Base-by-base conservation (phyloP, 2,797 vertebrate genomes). In the Poeciliopsis turneri region DNA sequence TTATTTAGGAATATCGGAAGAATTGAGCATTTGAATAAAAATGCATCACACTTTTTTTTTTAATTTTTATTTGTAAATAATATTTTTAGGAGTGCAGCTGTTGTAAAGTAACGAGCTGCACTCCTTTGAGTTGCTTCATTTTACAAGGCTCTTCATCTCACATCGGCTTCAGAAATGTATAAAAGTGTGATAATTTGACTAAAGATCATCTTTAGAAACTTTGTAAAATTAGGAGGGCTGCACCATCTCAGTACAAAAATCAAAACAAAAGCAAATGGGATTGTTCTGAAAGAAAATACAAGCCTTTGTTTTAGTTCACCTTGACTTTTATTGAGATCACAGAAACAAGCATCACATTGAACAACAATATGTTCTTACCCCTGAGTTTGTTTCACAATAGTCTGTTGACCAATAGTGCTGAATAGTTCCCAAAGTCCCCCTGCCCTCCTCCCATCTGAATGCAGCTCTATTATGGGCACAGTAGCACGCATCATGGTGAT, bases 401-500 rank as follows among this genome's bases (percentile, higher is more conserved):
- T 75, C 74, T 91, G 89, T 94, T 93, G 94, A 94, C 94, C 92
- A 89, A 85, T 88, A 94, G 82, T 81, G 91, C 81, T 85, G 83
- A 94, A 91, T 88, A 82, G 88, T 90, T 93, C 92, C 92, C 92
- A 87, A 87, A 86, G 90, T 90, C 87, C 90, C 69, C 81, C 61
- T 72, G 78, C 86, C 77, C 86, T 85, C 88, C 87, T 88, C 86
- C 87, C 90, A 85, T 82, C 84, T 87, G 87, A 92, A 92, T 74
- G 91, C 84, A 87, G 92, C 94, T 94, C 92, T 94, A 94, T 96
- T 95, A 95, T 90, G 81, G 85, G 90, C 94, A 94, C 93, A 93
- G 95, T 93, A 91, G 92, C 91, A 90, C 78, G 86, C 90, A 95
- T 94, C 91, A 92, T 93, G 88, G 93, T 96, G 95, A 96, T 96